Percentiles rank a stretch among this genome's conserved stretches.
Evolutionary conservation across 92 coral and sea anemone species (phyloP).

Genomic region (Palythoa caribaeorum): DNA sequence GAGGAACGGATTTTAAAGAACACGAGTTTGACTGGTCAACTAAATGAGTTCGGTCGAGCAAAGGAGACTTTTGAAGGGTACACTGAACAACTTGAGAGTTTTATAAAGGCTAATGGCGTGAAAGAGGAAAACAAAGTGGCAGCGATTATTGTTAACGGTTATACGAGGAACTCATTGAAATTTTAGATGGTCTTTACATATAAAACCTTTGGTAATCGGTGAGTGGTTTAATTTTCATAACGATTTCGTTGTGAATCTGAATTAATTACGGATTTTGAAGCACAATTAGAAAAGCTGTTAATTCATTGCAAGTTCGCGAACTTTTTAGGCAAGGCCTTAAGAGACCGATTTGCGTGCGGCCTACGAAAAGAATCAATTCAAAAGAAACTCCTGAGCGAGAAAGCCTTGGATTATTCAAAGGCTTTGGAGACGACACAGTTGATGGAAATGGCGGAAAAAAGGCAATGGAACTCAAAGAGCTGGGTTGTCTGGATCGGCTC

Average conservation of each 20-base stretch:
- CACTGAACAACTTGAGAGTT: too few species aligned
- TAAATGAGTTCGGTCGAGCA: too few species aligned
- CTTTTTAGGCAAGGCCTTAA: constrained; percentile 5
- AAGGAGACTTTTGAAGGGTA: too few species aligned
- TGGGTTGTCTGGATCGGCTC: constrained; percentile 37
- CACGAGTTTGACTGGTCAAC: too few species aligned
- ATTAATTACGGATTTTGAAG: background rate
- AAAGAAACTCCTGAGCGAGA: constrained; percentile 27
- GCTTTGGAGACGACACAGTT: constrained; percentile 53
- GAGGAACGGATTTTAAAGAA: too few species aligned
- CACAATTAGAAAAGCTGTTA: constrained; percentile 43
- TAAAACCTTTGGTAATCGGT: constrained; percentile 50
- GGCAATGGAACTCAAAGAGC: constrained; percentile 37
- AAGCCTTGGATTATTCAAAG: constrained; percentile 37
- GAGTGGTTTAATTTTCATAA: constrained; percentile 45
- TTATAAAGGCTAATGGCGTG: too few species aligned
- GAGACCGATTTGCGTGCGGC: constrained; percentile 47
- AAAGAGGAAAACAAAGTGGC: too few species aligned
- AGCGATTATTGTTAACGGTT: too few species aligned
- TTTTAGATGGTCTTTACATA: constrained; percentile 32
- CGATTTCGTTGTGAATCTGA: constrained; percentile 32
- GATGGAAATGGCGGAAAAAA: constrained; percentile 48
- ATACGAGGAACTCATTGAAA: constrained; percentile 46
- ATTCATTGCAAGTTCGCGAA: constrained; percentile 29
- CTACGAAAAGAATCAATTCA: constrained; percentile 45